These are phyloP conservation scores for Pyrgilauda ruficollis DNA, from an alignment of 2,113 vertebrate species.

Conservation along the genomic window DNA sequence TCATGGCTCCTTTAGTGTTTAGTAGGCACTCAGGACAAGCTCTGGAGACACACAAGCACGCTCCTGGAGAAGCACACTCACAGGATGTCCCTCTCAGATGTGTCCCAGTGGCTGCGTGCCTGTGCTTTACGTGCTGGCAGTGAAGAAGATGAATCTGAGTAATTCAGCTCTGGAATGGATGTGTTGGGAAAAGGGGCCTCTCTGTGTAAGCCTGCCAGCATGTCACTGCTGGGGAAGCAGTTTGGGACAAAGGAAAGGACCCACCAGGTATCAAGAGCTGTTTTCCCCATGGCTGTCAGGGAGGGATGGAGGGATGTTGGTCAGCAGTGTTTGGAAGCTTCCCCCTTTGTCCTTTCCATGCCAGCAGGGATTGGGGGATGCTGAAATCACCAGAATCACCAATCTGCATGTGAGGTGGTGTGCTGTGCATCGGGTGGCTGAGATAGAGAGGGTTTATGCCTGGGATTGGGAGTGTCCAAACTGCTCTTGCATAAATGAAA, in stretches of 20 bases:
- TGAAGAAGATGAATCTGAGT: background rate
- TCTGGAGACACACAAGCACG: background rate
- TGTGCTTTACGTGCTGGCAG: background rate
- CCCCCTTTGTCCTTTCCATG: background rate
- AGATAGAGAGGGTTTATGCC: background rate
- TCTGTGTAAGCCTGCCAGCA: background rate
- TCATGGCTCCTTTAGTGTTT: background rate
- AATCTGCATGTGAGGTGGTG: accelerated
- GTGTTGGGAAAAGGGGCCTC: background rate
- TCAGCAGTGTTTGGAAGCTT: background rate
- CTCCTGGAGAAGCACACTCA: background rate
- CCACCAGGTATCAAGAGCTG: background rate
- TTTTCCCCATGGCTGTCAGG: background rate
- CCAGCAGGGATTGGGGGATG: background rate
- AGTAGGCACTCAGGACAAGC: background rate
- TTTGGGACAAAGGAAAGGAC: background rate
- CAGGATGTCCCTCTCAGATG: background rate
- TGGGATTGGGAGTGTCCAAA: background rate
- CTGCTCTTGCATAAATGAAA: background rate
- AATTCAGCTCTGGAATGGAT: background rate
- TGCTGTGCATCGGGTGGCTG: background rate
- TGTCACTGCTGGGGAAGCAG: background rate
- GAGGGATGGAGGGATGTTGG: accelerated
- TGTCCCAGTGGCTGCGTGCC: background rate
- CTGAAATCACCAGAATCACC: background rate